A percentile compares a stretch with the other conserved stretches of the same genome.
Evolutionary conservation across 2,797 vertebrate species (phyloP).

Genomic region (Mus minutoides): DNA sequence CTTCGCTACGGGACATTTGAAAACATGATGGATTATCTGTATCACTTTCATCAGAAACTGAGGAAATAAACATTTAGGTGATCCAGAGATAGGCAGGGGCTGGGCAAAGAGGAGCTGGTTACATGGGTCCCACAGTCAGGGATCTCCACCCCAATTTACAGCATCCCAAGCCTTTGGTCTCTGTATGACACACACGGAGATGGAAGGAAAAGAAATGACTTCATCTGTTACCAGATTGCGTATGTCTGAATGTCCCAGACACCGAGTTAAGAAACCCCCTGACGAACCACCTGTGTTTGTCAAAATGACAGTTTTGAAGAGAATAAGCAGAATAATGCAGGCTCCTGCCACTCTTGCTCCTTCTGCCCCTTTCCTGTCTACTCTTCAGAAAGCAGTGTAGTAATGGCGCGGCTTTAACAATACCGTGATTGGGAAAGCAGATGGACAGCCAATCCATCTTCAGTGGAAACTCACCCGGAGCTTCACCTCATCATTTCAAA

Average conservation of each 20-base stretch:
- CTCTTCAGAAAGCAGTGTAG: not conserved
- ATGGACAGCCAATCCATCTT: not conserved
- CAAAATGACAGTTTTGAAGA: conserved; percentile 5
- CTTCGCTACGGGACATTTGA: not conserved
- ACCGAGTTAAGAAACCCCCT: not conserved
- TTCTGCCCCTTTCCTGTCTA: not conserved
- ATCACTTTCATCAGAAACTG: conserved; percentile 10
- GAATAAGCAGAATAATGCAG: not conserved
- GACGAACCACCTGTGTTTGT: not conserved
- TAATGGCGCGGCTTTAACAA: not conserved
- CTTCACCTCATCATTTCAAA: conserved; percentile 2
- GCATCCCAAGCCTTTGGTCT: not conserved
- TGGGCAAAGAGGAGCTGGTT: not conserved
- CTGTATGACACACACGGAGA: not conserved
- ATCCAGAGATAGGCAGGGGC: not conserved
- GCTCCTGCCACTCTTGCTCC: not conserved
- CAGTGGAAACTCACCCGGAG: not conserved
- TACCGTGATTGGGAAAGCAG: not conserved
- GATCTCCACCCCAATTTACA: not conserved
- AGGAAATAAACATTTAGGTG: not conserved
- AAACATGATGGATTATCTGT: not conserved
- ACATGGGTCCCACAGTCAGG: not conserved
- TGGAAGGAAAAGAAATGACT: not conserved
- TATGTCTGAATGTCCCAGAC: not conserved
- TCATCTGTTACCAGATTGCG: not conserved